Percentiles rank a stretch among this genome's conserved stretches.
These are phyloP conservation scores for Spheniscus humboldti DNA, from an alignment of 2,797 vertebrate species.

Conservation along the genomic window DNA sequence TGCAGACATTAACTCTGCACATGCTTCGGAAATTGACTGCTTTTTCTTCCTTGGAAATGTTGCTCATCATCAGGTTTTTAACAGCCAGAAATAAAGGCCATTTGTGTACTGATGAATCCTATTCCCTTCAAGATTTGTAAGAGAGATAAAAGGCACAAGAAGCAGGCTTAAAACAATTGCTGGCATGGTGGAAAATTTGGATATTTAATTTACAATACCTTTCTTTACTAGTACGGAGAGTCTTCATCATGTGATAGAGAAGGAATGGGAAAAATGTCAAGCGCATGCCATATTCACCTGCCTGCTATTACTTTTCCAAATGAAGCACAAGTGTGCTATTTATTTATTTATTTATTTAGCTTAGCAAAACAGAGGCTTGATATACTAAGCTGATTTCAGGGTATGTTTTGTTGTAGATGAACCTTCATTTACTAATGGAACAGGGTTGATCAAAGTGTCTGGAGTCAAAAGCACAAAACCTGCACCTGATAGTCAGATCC, in stretches of 20 bases:
- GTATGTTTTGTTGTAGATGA: not conserved
- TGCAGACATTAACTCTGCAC: slow-evolving; percentile 56
- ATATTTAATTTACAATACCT: slow-evolving; percentile 3
- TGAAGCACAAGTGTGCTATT: not conserved
- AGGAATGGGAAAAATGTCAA: not conserved
- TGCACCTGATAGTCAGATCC: too few relatives aligned
- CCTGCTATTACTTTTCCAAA: not conserved
- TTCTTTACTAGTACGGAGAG: not conserved
- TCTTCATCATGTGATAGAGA: not conserved
- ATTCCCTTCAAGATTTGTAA: slow-evolving; percentile 67
- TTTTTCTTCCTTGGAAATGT: slow-evolving; percentile 64
- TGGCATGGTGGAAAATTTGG: slow-evolving; percentile 13
- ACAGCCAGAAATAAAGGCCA: slow-evolving; percentile 68
- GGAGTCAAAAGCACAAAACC: not conserved
- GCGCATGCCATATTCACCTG: not conserved
- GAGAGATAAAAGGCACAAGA: slow-evolving; percentile 52
- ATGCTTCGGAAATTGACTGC: slow-evolving; percentile 54
- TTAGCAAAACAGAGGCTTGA: not conserved
- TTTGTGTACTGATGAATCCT: slow-evolving; percentile 66
- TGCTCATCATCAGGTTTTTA: slow-evolving; percentile 64
- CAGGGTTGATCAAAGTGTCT: not conserved
- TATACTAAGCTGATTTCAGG: not conserved
- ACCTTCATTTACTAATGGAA: not conserved
- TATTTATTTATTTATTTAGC: not conserved
- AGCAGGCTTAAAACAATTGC: slow-evolving; percentile 41